phyloP scores from a whole-genome alignment of 1,140 invertebrate species.

The Heterodera schachtii region DNA sequence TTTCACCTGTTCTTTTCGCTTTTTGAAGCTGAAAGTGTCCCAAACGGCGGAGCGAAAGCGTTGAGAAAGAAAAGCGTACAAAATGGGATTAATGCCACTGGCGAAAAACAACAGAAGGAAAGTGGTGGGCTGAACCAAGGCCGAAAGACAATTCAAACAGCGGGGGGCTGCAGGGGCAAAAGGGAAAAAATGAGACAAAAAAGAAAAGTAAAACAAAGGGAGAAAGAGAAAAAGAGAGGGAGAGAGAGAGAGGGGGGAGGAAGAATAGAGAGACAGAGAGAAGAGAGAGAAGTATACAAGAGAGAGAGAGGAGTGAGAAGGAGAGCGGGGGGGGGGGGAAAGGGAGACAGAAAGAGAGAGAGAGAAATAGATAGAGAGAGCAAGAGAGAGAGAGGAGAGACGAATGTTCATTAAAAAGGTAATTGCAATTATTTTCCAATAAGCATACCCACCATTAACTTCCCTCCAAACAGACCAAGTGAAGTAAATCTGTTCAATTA shows the following conservation, averaged over 20 bases:
- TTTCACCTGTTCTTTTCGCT: constrained; percentile 47
- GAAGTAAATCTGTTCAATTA: constrained; percentile 44
- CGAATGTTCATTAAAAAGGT: no score
- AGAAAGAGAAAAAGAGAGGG: no score
- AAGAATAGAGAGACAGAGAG: no score
- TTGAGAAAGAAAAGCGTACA: constrained; percentile 60
- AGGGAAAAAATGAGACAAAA: neutral
- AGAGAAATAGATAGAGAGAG: neutral
- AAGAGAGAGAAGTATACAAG: no score
- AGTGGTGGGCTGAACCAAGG: constrained; percentile 56
- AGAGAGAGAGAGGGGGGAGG: no score
- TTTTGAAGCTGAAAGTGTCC: constrained; percentile 52
- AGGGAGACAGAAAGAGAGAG: no score
- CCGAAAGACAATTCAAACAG: constrained; percentile 58
- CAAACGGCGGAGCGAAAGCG: constrained; percentile 54
- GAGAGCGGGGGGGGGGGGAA: no score
- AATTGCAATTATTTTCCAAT: no score
- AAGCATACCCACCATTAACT: constrained; percentile 44
- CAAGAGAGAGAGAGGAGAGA: neutral
- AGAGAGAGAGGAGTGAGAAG: no score
- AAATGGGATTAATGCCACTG: constrained; percentile 57
- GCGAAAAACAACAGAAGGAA: constrained; percentile 59
- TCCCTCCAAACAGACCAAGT: constrained; percentile 60
- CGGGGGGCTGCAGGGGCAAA: constrained; percentile 45
- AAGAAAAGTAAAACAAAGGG: neutral